Base-by-base conservation (phyloP, 2,888 invertebrate genomes). In the Gasteruption jaculator region DNA sequence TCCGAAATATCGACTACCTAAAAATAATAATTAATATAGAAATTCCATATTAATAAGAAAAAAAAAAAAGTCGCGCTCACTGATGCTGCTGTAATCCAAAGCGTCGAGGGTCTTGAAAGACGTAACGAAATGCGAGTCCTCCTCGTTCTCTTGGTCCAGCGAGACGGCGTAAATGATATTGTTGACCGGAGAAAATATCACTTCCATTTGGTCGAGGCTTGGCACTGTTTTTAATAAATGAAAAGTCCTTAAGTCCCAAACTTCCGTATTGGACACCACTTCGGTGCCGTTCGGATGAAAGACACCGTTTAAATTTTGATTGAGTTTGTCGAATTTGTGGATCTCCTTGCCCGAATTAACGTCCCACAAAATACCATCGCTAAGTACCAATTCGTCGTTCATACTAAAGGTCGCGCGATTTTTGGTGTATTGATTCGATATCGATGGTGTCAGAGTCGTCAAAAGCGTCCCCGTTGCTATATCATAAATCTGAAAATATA, bases 311-410 rank as follows among this genome's bases (percentile, higher is more conserved):
- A 94, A 82, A 27, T 86, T 86, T 65, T 93, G 90, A 74, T 96
- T 97, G 22, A 99, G 77, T 71, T 97, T 97, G 73, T 99, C 99
- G 65, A 99, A 91, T 69, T 96, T 95, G 73, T 96, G 95, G 31
- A 99, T 86, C 54, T 90, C 84, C 60, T 86, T 88, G 14, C 87
- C 87, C 0, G 86, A 81, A 54, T 85, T 82, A 6, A 92, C 86
- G 68, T 97, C 96, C 86, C 93, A 97, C 0, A 97, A 73, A 0
- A 96, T 93, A 25, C 97, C 96, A 69, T 97, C 96, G 75, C 72
- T 53, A 51, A 97, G 74, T n/a, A 97, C 85, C 12, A 97, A 75
- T 60, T 95, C 93, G 66, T 97, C 96, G 3, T 87, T 86, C 38
- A 90, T 91, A 71, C 89, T 91, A 71, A 94, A 95, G 2, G 93